Evolutionary conservation across 1,140 invertebrate genomes (phyloP).

Genomic region (Doryteuthis pealeii): DNA sequence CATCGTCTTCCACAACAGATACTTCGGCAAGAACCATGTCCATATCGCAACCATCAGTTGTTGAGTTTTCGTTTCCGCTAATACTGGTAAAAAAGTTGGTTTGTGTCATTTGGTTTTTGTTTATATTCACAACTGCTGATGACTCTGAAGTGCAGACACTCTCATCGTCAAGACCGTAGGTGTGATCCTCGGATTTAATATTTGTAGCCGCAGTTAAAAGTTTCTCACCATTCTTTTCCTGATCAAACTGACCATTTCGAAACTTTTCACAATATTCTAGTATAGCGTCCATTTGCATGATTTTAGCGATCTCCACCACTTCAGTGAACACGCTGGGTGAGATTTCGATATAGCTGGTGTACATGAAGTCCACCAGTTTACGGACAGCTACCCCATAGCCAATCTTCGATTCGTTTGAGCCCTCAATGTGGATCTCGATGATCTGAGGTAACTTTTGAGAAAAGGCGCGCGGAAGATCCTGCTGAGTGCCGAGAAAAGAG

Average conservation of each 20-base stretch:
- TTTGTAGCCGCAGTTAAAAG: too few species aligned
- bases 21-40: constrained; percentile 7
- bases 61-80: too few species aligned
- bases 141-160: too few species aligned
- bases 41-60: constrained; percentile 14
- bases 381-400: constrained; percentile 46
- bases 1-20: constrained; percentile 2
- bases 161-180: too few species aligned
- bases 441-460: constrained; percentile 55
- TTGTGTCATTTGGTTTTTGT: too few species aligned
- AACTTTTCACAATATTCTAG: constrained; percentile 40
- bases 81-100: too few species aligned
- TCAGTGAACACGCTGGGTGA: constrained; percentile 37
- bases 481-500: constrained; percentile 44
- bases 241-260: constrained; percentile 10
- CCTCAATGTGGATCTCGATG: constrained; percentile 57
- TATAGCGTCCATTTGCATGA: constrained; percentile 47
- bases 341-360: constrained; percentile 49
- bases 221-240: too few species aligned
- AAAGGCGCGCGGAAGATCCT: constrained; percentile 46
- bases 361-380: constrained; percentile 58
- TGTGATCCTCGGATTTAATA: too few species aligned
- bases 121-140: too few species aligned
- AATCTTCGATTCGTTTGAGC: constrained; percentile 28
- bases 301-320: constrained; percentile 52